phyloP scores from a whole-genome alignment of 2,888 invertebrate species.

The Epirrhoe tristata region DNA sequence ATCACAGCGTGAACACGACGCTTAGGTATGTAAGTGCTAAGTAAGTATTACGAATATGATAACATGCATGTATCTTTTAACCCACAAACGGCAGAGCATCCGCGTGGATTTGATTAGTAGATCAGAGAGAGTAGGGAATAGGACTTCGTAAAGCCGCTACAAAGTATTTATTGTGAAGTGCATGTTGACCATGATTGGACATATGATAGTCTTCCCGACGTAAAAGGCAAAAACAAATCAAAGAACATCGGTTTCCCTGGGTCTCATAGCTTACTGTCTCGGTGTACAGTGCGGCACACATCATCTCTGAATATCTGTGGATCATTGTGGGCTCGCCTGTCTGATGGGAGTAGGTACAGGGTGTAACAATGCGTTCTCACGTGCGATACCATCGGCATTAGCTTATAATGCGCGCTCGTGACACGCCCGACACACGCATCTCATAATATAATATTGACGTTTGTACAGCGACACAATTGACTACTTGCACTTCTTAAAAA shows the following conservation, averaged over 20 bases:
- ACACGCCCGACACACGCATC: background rate
- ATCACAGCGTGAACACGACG: background rate
- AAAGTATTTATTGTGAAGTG: too few species aligned
- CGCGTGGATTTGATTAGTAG: too few species aligned
- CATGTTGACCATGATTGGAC: too few species aligned
- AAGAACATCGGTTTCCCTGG: background rate
- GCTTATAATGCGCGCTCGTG: constrained; percentile 23
- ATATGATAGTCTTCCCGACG: too few species aligned
- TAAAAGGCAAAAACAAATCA: too few species aligned
- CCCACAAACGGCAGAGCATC: too few species aligned
- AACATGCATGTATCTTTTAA: too few species aligned
- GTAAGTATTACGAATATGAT: too few species aligned
- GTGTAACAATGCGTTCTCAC: constrained; percentile 21
- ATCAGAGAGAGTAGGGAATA: too few species aligned
- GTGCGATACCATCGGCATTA: constrained; percentile 24
- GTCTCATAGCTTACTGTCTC: background rate
- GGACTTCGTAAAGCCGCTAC: too few species aligned
- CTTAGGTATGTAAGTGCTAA: background rate
- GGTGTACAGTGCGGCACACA: background rate
- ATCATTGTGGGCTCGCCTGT: background rate
- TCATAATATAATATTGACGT: background rate
- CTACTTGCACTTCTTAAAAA: background rate
- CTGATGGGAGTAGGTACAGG: background rate
- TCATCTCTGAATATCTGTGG: background rate
- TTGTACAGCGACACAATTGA: background rate